Percentiles rank a stretch among this genome's conserved stretches.
phyloP scores from a whole-genome alignment of 2,113 vertebrate genomes.

The Accipiter cooperii region DNA sequence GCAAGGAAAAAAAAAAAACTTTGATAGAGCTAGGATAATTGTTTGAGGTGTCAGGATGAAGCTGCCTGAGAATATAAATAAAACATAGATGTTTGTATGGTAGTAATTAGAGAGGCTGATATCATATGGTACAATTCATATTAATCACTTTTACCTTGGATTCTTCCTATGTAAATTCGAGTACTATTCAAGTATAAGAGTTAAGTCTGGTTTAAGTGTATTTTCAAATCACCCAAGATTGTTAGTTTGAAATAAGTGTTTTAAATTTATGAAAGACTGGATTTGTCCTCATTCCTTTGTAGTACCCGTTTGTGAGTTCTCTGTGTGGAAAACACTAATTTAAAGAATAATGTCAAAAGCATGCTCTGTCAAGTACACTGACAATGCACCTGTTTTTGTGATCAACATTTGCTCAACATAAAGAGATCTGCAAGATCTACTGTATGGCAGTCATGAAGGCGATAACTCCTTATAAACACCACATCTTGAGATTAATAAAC shows the following conservation, averaged over 20 bases:
- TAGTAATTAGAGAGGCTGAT: neutral
- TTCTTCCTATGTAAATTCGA: neutral
- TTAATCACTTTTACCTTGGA: constrained; percentile 8
- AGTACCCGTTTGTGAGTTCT: neutral
- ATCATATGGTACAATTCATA: neutral
- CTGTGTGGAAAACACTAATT: neutral
- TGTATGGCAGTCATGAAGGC: neutral
- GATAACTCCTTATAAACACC: constrained; percentile 38
- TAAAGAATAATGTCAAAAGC: neutral
- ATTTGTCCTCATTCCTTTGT: neutral
- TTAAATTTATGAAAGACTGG: neutral
- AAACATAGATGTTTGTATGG: neutral
- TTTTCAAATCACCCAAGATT: neutral
- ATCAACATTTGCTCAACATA: constrained; percentile 25
- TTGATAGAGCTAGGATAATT: neutral
- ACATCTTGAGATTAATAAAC: constrained; percentile 71
- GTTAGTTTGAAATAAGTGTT: neutral
- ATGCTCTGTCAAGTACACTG: neutral
- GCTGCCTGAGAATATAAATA: neutral
- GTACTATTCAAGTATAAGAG: neutral
- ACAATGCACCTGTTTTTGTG: neutral
- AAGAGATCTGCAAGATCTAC: neutral
- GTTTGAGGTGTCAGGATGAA: neutral
- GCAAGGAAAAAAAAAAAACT: neutral
- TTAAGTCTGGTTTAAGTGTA: neutral